Conservation (phyloP, 2,888 invertebrate genomes). For the Stratiomys singularior region DNA sequence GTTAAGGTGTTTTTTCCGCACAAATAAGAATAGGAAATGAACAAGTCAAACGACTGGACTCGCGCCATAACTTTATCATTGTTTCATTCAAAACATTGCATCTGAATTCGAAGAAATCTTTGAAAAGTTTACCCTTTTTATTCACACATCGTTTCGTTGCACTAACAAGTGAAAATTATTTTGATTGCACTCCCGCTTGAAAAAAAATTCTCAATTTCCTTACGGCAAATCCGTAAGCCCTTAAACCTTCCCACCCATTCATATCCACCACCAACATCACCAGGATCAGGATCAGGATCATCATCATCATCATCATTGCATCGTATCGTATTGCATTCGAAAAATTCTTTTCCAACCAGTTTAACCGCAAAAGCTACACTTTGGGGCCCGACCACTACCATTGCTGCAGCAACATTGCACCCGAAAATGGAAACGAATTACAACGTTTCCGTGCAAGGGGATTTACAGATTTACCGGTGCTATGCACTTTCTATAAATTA, state of each 20-base stretch:
- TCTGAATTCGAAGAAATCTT: no score
- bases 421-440: slow-evolving; percentile 39
- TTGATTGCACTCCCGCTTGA: not conserved
- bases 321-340: slow-evolving; percentile 23
- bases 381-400: not conserved
- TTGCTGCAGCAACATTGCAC: slow-evolving; percentile 17
- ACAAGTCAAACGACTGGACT: no score
- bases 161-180: slow-evolving; percentile 22
- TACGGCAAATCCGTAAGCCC: not conserved
- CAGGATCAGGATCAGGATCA: not conserved
- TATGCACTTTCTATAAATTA: slow-evolving; percentile 39
- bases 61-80: no score
- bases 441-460: slow-evolving; percentile 34
- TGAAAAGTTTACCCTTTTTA: no score
- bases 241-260: not conserved
- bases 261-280: not conserved
- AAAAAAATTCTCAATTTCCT: slow-evolving; percentile 22
- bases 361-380: slow-evolving; percentile 41
- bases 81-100: no score
- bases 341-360: slow-evolving; percentile 34
- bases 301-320: slow-evolving; percentile 8
- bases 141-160: not conserved
- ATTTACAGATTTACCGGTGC: slow-evolving; percentile 39
- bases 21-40: no score
- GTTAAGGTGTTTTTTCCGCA: not conserved